These are phyloP conservation scores for Torymus auratus DNA, from an alignment of 2,888 invertebrate species.

Conservation along the genomic window DNA sequence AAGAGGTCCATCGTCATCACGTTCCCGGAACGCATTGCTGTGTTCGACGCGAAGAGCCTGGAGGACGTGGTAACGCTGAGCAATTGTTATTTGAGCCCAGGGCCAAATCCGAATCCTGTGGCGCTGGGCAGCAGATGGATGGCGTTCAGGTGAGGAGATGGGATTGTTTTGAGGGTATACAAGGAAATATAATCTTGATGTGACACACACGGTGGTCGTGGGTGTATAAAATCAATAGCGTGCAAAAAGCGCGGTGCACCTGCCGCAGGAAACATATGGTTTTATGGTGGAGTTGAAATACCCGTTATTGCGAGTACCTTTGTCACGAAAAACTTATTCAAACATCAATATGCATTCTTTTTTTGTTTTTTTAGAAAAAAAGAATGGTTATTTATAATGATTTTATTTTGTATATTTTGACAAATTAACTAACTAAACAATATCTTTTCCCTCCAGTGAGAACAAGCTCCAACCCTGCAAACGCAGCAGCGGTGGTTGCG, in stretches of 20 bases:
- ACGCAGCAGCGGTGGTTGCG: constrained; percentile 90
- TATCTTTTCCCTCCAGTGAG: constrained; percentile 81
- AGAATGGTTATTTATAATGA: too few relatives aligned
- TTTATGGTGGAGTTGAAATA: too few relatives aligned
- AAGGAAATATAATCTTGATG: too few relatives aligned
- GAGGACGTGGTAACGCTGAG: constrained; percentile 92
- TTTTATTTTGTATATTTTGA: neutral
- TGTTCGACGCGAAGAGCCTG: constrained; percentile 92
- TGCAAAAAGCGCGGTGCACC: too few relatives aligned
- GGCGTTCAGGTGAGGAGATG: constrained; percentile 79
- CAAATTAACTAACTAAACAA: neutral
- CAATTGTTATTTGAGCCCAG: constrained; percentile 92
- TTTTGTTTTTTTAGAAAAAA: too few relatives aligned
- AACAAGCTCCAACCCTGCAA: constrained; percentile 87
- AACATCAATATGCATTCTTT: too few relatives aligned
- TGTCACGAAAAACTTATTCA: too few relatives aligned
- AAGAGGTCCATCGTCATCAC: constrained; percentile 91
- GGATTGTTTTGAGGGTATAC: too few relatives aligned
- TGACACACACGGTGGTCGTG: too few relatives aligned
- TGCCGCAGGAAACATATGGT: too few relatives aligned
- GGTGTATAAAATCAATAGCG: too few relatives aligned
- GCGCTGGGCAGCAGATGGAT: constrained; percentile 91
- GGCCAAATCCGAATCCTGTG: constrained; percentile 88
- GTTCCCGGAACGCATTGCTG: constrained; percentile 92
- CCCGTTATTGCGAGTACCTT: too few relatives aligned